Percentiles rank a stretch among this genome's conserved stretches.
phyloP scores from a whole-genome alignment of 2,888 invertebrate species.

The Sinotaia quadrata region DNA sequence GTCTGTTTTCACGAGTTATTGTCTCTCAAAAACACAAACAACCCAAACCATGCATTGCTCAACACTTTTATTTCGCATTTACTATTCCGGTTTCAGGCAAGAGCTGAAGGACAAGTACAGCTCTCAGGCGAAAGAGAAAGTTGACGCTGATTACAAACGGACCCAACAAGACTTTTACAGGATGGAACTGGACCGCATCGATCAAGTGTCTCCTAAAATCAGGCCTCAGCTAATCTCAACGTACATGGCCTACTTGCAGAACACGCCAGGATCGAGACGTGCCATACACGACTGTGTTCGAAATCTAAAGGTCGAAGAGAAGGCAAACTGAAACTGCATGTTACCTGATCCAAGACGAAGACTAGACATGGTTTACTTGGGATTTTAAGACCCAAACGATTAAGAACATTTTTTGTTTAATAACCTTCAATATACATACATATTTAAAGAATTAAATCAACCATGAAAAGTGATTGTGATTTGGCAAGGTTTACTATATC shows the following conservation, averaged over 20 bases:
- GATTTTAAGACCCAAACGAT: background rate
- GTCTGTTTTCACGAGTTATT: too few species aligned
- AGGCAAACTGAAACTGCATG: slow-evolving; percentile 32
- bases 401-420: background rate
- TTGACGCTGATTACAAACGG: slow-evolving; percentile 64
- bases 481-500: too few species aligned
- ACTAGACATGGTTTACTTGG: background rate
- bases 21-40: too few species aligned
- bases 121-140: slow-evolving; percentile 52
- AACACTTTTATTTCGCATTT: too few species aligned
- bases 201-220: slow-evolving; percentile 62
- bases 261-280: slow-evolving; percentile 69
- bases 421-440: background rate
- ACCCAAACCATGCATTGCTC: too few species aligned
- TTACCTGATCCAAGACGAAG: too few species aligned
- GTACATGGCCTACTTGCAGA: slow-evolving; percentile 71
- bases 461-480: too few species aligned
- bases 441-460: too few species aligned
- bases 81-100: slow-evolving; percentile 44
- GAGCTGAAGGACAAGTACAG: slow-evolving; percentile 64
- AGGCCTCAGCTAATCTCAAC: slow-evolving; percentile 63
- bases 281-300: slow-evolving; percentile 67
- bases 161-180: slow-evolving; percentile 69
- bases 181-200: slow-evolving; percentile 68
- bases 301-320: slow-evolving; percentile 40